Base-by-base conservation (phyloP, 2,797 vertebrate genomes). In the Botia almorhae region DNA sequence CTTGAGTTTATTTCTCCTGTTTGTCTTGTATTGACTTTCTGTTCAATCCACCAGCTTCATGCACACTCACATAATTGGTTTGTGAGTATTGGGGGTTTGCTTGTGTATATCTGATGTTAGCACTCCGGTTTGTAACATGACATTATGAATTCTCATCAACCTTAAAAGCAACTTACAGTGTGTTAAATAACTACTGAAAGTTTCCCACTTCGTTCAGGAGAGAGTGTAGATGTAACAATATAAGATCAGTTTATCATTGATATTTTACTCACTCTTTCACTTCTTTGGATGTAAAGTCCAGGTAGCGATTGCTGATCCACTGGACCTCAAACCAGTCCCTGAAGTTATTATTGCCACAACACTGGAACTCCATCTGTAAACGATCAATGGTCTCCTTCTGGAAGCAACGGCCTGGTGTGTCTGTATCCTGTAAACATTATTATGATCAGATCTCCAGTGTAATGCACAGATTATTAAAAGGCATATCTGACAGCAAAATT, bases 291-390 rank as follows among this genome's bases (percentile, higher is more conserved):
- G 96, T 96, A 89, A 96, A 98, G 89, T 99, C 97, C 92, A 99
- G 92, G 77, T 98, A 99, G 90, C 97, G 94, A 91, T 95, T 97
- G 94, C 96, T 99, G 95, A 99, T 95, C 98, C 98, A 99, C 89
- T 99, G 98, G 70, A 99, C 95, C 89, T 99, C 98, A 2, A 99
- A 99, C 98, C 98, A 99, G 76, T 99, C 98, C 90, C 92, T 95
- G 90, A 95, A 98, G 90, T 98, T 98, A 0, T 89, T 97, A 93
- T 98, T 99, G 74, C 98, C 98, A 16, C 98, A 99, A 89, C 98
- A 99, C 60, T 92, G 95, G 90, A 99, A 98, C 88, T 99, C 96
- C 7, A 98, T 97, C 92, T 99, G 98, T 82, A 99, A 92, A 90
- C 92, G 91, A 89, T 99, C 98, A 0, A 99, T 96, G 83, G 97